Conservation (phyloP, 2,797 vertebrate species). For the Delichon dasypus region DNA sequence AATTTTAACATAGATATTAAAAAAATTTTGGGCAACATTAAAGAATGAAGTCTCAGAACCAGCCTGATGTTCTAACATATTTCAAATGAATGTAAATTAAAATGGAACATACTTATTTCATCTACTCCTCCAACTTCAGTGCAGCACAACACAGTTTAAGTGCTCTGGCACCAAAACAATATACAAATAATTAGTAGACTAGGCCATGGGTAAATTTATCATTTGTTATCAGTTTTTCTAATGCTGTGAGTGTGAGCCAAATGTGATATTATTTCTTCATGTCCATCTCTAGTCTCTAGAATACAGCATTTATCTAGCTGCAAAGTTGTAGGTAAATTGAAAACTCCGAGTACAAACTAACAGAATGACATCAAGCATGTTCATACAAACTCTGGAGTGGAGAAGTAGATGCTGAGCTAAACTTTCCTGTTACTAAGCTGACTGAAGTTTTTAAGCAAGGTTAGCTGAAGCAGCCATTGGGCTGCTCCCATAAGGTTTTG, state of each 20-base stretch:
- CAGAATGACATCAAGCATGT: background rate
- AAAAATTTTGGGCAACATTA: conserved; percentile 17
- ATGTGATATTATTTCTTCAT: background rate
- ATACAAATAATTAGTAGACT: conserved; percentile 45
- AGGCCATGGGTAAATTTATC: conserved; percentile 32
- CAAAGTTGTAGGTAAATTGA: background rate
- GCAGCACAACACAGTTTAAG: conserved; percentile 53
- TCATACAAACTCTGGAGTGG: background rate
- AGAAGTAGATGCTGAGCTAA: background rate
- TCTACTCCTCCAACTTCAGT: conserved; percentile 39
- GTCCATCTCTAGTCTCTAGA: background rate
- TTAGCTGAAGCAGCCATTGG: background rate
- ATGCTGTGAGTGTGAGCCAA: background rate
- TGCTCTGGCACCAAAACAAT: conserved; percentile 56
- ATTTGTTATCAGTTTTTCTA: conserved; percentile 30
- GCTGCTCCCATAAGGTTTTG: background rate
- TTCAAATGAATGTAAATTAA: conserved; percentile 42
- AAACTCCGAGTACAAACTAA: background rate
- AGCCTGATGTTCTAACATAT: conserved; percentile 52
- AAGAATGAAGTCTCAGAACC: conserved; percentile 61
- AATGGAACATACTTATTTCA: conserved; percentile 12
- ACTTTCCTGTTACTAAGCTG: background rate
- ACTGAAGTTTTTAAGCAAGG: background rate
- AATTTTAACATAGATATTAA: conserved; percentile 45
- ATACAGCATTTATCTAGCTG: background rate